Evolutionary conservation across 2,797 vertebrate species (phyloP).

Genomic region (Oreochromis mossambicus): DNA sequence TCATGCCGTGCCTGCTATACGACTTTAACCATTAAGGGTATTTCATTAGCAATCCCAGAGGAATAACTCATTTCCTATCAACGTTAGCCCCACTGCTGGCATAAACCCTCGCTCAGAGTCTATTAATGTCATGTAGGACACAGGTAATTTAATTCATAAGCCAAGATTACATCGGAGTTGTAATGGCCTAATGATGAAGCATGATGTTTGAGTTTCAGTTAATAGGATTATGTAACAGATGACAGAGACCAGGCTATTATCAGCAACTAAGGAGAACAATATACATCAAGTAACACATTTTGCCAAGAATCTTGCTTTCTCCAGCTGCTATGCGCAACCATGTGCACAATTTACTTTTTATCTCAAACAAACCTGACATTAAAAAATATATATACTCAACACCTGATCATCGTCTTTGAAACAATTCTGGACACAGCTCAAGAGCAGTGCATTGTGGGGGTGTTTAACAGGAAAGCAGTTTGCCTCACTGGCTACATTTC

Average conservation of each 20-base stretch:
- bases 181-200: slow-evolving; percentile 69
- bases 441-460: neutral
- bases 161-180: slow-evolving; percentile 65
- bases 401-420: neutral
- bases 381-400: neutral
- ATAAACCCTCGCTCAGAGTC: slow-evolving; percentile 49
- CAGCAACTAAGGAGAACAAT: slow-evolving; percentile 32
- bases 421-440: neutral
- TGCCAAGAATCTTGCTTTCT: neutral
- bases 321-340: neutral
- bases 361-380: neutral
- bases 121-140: slow-evolving; percentile 72
- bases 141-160: slow-evolving; percentile 75
- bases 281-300: slow-evolving; percentile 5
- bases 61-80: slow-evolving; percentile 50
- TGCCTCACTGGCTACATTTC: neutral
- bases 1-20: neutral
- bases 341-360: neutral
- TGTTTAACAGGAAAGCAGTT: neutral
- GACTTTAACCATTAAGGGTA: slow-evolving; percentile 33
- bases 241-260: slow-evolving; percentile 42
- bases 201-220: slow-evolving; percentile 69
- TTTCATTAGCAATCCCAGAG: slow-evolving; percentile 45
- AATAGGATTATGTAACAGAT: slow-evolving; percentile 61
- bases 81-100: slow-evolving; percentile 29